Conservation (phyloP, 2,797 vertebrate species). For the Pitangus sulphuratus region DNA sequence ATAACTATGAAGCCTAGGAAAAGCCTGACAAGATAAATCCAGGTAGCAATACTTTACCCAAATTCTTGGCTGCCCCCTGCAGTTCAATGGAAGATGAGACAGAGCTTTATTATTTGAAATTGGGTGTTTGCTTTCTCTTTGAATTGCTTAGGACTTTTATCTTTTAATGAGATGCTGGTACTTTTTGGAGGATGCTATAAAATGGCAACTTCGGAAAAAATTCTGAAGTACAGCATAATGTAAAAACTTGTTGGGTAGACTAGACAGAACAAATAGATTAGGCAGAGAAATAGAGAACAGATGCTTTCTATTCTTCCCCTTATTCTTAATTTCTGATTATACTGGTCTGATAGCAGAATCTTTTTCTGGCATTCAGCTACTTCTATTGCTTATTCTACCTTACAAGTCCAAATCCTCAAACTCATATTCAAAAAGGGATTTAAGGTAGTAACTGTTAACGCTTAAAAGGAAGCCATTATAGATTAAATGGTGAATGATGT, state of each 20-base stretch:
- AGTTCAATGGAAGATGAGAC: slow-evolving; percentile 54
- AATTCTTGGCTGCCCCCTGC: slow-evolving; percentile 78
- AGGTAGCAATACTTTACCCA: background rate
- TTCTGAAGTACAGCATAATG: background rate
- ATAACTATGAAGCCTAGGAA: slow-evolving; percentile 16
- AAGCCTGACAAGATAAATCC: slow-evolving; percentile 24
- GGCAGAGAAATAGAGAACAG: background rate
- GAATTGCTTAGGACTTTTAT: slow-evolving; percentile 46
- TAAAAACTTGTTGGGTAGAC: background rate
- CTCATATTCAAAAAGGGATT: slow-evolving; percentile 20
- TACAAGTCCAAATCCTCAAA: slow-evolving; percentile 2
- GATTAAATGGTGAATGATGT: slow-evolving; percentile 3
- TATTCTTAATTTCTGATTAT: slow-evolving; percentile 30
- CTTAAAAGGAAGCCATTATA: slow-evolving; percentile 4
- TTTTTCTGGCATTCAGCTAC: background rate
- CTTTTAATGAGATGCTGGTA: slow-evolving; percentile 55
- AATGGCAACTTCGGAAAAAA: slow-evolving; percentile 46
- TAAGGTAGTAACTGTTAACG: background rate
- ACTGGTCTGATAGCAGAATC: slow-evolving; percentile 5
- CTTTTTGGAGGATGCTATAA: slow-evolving; percentile 26
- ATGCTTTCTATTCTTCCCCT: background rate
- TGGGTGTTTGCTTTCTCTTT: slow-evolving; percentile 27
- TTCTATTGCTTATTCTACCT: background rate
- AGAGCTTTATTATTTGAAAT: background rate
- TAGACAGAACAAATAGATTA: slow-evolving; percentile 33